phyloP scores from a whole-genome alignment of 92 coral and sea anemone species.

The Siderastrea siderea region DNA sequence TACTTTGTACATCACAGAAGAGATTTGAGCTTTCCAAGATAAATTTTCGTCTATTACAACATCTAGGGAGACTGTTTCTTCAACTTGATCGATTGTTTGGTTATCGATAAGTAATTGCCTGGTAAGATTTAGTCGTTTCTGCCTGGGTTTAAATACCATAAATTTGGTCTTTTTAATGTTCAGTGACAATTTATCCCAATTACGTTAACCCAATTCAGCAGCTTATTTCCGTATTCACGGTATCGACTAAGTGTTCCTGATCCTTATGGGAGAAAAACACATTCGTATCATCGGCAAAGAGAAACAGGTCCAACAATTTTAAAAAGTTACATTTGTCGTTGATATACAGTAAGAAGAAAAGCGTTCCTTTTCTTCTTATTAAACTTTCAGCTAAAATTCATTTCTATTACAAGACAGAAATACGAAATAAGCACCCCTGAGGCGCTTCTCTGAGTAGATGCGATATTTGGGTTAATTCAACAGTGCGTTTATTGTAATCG shows the following conservation, averaged over 20 bases:
- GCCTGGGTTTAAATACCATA: background rate
- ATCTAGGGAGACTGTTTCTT: background rate
- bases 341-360: slow-evolving; percentile 24
- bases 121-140: background rate
- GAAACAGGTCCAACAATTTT: background rate
- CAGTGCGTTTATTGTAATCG: too few relatives aligned
- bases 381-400: too few relatives aligned
- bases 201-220: too few relatives aligned
- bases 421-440: too few relatives aligned
- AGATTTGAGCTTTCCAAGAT: too few relatives aligned
- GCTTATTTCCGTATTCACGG: too few relatives aligned
- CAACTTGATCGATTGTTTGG: background rate
- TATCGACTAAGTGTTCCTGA: background rate
- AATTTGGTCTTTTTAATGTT: background rate
- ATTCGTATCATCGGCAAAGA: slow-evolving; percentile 45
- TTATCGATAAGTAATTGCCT: background rate
- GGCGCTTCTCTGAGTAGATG: too few relatives aligned
- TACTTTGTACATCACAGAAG: too few relatives aligned
- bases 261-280: slow-evolving; percentile 10
- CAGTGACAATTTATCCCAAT: background rate
- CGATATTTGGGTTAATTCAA: too few relatives aligned
- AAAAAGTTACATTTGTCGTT: slow-evolving; percentile 30
- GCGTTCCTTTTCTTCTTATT: background rate
- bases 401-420: too few relatives aligned
- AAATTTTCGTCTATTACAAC: background rate